Conservation (phyloP, 2,888 invertebrate genomes). For the Amblyjoppa proteus region DNA sequence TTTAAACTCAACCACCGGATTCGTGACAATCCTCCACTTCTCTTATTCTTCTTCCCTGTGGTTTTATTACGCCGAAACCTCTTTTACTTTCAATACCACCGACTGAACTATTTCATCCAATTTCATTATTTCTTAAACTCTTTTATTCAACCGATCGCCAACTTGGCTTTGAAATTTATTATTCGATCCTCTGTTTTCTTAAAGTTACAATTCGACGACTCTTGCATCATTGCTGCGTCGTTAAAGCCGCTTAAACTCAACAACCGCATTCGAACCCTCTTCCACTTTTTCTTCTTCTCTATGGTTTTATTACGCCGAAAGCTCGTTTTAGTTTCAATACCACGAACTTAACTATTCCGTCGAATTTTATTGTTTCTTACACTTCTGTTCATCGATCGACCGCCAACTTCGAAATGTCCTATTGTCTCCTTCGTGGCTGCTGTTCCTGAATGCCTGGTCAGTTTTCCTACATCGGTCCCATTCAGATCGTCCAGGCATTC, state of each 20-base stretch:
- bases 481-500: no score
- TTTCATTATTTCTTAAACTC: conserved; percentile 20
- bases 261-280: no score
- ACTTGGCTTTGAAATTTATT: neutral
- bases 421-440: neutral
- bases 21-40: no score
- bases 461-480: no score
- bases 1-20: no score
- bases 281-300: no score
- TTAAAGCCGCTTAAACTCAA: no score
- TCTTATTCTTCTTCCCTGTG: no score
- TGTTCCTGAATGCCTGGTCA: no score
- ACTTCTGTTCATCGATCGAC: conserved; percentile 12
- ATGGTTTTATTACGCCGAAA: conserved; percentile 36
- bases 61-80: conserved; percentile 53
- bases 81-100: conserved; percentile 68
- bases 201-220: neutral
- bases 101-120: conserved; percentile 60
- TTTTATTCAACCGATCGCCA: conserved; percentile 5
- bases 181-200: neutral
- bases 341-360: conserved; percentile 61
- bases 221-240: neutral
- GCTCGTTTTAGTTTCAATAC: conserved; percentile 70
- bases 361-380: conserved; percentile 29
- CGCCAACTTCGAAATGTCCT: neutral